These are phyloP conservation scores for Olivierus martensii DNA, from an alignment of 1,140 invertebrate species.

Conservation along the genomic window DNA sequence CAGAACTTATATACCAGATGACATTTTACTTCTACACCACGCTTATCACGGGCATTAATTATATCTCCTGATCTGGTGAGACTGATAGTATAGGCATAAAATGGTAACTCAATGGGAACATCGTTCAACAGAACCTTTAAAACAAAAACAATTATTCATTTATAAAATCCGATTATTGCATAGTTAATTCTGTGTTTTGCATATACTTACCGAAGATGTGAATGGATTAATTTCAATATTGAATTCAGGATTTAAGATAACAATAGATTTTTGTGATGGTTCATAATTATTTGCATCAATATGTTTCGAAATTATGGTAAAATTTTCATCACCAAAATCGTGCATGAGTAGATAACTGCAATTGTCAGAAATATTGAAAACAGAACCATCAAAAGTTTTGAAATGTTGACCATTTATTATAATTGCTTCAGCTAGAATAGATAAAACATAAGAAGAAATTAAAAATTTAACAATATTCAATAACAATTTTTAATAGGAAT, in stretches of 20 bases:
- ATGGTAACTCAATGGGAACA: constrained; percentile 32
- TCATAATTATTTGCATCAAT: constrained; percentile 11
- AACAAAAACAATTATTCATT: not conserved
- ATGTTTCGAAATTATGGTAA: constrained; percentile 37
- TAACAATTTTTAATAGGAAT: no score
- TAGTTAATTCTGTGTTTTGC: no score
- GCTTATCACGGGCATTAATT: constrained; percentile 27
- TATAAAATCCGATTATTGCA: no score
- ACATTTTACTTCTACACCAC: constrained; percentile 22
- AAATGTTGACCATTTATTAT: constrained; percentile 62
- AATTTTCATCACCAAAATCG: constrained; percentile 50
- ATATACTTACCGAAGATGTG: no score
- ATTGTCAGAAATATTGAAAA: constrained; percentile 56
- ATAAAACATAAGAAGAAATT: no score
- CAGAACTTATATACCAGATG: constrained; percentile 25
- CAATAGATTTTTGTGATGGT: no score
- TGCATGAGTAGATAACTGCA: constrained; percentile 71
- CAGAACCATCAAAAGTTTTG: constrained; percentile 70
- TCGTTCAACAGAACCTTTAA: constrained; percentile 33
- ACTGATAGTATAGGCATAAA: constrained; percentile 44
- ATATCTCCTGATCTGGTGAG: constrained; percentile 26
- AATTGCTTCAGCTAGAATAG: constrained; percentile 38
- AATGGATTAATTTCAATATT: no score
- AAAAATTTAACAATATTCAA: no score
- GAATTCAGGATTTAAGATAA: no score